Evolutionary conservation across 2,113 vertebrate species (phyloP), one percentile per base, ranked within the genome.

Genomic region (Megaceryle maxima): DNA sequence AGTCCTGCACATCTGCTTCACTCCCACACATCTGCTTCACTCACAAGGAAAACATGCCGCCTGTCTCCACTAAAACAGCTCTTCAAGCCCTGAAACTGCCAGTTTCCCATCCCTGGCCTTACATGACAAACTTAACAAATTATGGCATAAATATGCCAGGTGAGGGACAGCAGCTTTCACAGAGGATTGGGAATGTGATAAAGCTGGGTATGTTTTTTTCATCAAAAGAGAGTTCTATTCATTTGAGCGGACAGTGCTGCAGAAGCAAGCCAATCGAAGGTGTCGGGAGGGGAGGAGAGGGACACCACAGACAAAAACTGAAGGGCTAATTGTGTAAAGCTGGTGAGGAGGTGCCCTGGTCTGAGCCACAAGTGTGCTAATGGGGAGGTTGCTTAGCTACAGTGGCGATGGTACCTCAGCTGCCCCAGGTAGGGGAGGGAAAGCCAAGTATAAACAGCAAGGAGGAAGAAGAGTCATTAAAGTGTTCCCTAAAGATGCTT

Each of bases 341-440:
- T 67, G 84, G 83, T 55, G 64, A 72, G 72, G 83, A 77, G 82
- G 55, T 77, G 84, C 79, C 84, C 83, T 83, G 85, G 75, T 69
- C 56, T 67, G 81, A 89, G 89, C 84, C 70, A 85, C 79, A 31
- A 55, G 82, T 57, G 84, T 83, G 66, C 87, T 96, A 83, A 94
- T 83, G 79, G 96, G 75, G 72, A 90, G 91, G 95, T 90, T 96
- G 95, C 96, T 96, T 94, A 85, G 94, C 79, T 96, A 96, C 93
- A 5, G 75, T 44, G 59, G 53, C 3, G 6, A 4, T 69, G 82
- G 82, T 37, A 72, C 81, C 89, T 95, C 82, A 43, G 74, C 64
- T 39, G 10, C 57, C 86, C 66, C 79, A 84, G 91, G 89, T 69
- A 94, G 44, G 63, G 68, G 59, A 69, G 63, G 79, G 72, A 90